Evolutionary conservation across 2,797 vertebrate genomes (phyloP), one percentile per base, ranked within the genome.

Genomic region (Hapalemur alaotrensis): DNA sequence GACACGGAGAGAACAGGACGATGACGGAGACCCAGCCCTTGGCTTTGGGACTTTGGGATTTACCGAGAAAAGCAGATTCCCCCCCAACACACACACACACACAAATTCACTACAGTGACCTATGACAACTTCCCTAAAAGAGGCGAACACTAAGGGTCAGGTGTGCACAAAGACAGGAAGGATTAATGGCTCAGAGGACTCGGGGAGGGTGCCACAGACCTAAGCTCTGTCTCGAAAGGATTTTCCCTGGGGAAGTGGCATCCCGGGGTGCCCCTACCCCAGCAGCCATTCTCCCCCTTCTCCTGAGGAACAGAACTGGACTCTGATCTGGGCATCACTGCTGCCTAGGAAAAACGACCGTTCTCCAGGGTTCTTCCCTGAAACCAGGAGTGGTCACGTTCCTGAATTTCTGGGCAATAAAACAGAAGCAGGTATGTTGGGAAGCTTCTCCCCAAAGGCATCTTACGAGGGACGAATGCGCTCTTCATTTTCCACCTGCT

Each of bases 211-310:
- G 25, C 43, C 82, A 52, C 35, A 12, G 63, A 79, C 13, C 32
- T 50, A 93, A 93, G 35, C 48, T 48, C 92, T n/a, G 22, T 73
- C 63, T 65, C 59, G 7, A 61, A 93, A 93, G 80, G 70, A 63
- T 72, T 41, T 25, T 48, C 57, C 17, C 82, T 79, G 25, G 7
- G 65, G 72, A 88, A 59, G 32, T 48, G 17, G 23, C 59, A 46
- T 48, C 46, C 20, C 35, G 43, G 46, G 28, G 30, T 15, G 17
- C n/a, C 57, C 65, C 30, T 30, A 30, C 13, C 50, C 86, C 46
- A 35, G 38, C 2, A 43, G 43, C 61, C 89, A 54, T 84, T n/a
- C 43, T 69, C 50, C 30, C 41, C 75, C 90, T 89, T 81, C 35
- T 85, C 61, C 76, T 52, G 10, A 90, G n/a, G 9, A 89, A 54